A percentile compares a stretch with the other conserved stretches of the same genome.
These are phyloP conservation scores for Leptinotarsa haldemani DNA, from an alignment of 2,888 invertebrate species.

Conservation along the genomic window DNA sequence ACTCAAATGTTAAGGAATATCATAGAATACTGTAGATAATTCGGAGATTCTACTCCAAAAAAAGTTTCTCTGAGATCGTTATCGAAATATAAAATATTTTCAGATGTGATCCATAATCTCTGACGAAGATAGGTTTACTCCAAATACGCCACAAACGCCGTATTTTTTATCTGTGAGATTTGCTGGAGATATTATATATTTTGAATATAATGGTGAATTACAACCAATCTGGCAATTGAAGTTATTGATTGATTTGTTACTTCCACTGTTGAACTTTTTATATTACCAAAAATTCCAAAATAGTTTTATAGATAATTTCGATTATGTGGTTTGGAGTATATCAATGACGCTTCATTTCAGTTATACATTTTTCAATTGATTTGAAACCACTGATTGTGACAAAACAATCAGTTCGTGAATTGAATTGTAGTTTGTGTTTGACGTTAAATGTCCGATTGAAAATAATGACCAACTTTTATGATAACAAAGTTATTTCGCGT, in stretches of 20 bases:
- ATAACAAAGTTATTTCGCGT: background rate
- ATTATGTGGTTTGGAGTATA: background rate
- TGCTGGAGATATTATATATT: no score
- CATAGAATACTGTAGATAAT: no score
- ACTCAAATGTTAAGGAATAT: no score
- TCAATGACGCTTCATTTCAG: conserved; percentile 9
- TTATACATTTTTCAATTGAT: conserved; percentile 14
- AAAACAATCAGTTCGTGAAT: conserved; percentile 7
- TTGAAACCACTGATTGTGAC: conserved; percentile 11
- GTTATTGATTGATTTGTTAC: background rate
- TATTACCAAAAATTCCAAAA: background rate
- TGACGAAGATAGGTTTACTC: no score
- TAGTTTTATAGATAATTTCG: background rate
- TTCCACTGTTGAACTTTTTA: background rate
- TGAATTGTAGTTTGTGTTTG: conserved; percentile 17
- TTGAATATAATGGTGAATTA: no score
- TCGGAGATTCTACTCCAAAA: no score
- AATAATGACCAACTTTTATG: conserved; percentile 1
- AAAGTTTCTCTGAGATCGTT: no score
- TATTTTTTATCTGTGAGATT: no score
- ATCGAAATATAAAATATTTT: no score
- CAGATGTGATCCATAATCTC: no score
- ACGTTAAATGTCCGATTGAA: conserved; percentile 13
- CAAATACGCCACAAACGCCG: no score
- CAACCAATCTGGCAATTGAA: no score